Conservation (phyloP, 2,888 invertebrate genomes). For the Drosophila nr. medialis region DNA sequence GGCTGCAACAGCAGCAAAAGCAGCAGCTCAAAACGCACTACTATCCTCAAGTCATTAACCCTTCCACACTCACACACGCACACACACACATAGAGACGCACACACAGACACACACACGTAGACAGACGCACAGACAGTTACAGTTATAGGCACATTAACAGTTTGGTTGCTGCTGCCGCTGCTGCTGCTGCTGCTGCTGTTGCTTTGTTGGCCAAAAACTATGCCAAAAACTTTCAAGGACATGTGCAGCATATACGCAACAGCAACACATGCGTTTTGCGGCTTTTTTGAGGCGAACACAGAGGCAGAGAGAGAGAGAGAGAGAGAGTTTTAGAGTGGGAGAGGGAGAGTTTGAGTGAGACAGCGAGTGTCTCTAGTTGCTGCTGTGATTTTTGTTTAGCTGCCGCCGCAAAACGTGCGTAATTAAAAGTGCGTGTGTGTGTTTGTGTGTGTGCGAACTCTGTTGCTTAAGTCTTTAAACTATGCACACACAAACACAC, state of each 20-base stretch:
- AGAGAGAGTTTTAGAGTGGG: background rate
- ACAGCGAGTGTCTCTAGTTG: slow-evolving; percentile 26
- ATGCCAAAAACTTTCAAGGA: slow-evolving; percentile 85
- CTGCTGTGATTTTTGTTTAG: slow-evolving; percentile 65
- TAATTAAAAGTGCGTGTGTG: slow-evolving; percentile 70
- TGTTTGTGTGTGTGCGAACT: slow-evolving; percentile 23
- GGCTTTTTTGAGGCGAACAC: slow-evolving; percentile 49
- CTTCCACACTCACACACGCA: slow-evolving; percentile 12
- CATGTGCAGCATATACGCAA: slow-evolving; percentile 72
- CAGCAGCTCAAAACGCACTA: background rate
- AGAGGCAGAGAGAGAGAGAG: slow-evolving; percentile 20
- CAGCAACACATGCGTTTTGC: slow-evolving; percentile 60
- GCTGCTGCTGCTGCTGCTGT: slow-evolving; percentile 26
- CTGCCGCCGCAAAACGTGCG: slow-evolving; percentile 75
- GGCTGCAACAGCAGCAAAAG: slow-evolving; percentile 10
- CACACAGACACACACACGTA: slow-evolving; percentile 11
- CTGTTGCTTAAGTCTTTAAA: slow-evolving; percentile 52
- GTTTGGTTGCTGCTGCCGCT: slow-evolving; percentile 31
- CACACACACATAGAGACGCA: slow-evolving; percentile 1
- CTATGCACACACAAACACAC: slow-evolving; percentile 37
- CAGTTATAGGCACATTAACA: slow-evolving; percentile 64
- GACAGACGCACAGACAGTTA: slow-evolving; percentile 25
- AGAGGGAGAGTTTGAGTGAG: background rate
- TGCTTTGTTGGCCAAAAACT: slow-evolving; percentile 77
- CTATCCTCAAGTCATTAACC: slow-evolving; percentile 61